These are phyloP conservation scores for Argyresthia goedartella DNA, from an alignment of 2,888 invertebrate genomes.

Conservation along the genomic window DNA sequence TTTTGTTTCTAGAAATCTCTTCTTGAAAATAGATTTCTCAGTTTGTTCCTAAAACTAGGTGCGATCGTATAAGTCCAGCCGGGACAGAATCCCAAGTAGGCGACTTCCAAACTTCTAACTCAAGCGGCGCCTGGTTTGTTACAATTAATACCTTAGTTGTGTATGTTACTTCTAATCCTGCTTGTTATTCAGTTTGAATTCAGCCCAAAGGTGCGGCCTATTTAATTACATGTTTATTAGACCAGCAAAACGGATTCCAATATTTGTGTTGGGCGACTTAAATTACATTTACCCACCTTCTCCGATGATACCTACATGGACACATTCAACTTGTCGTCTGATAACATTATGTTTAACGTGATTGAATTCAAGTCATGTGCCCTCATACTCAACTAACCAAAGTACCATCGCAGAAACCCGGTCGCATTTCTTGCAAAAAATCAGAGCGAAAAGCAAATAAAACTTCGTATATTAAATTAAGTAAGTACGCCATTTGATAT, in stretches of 20 bases:
- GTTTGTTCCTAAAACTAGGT: too few relatives aligned
- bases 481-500: not conserved
- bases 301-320: conserved; percentile 41
- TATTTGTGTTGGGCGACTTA: conserved; percentile 62
- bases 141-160: not conserved
- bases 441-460: not conserved
- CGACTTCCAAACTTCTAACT: not conserved
- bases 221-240: conserved; percentile 42
- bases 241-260: conserved; percentile 51
- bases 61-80: not conserved
- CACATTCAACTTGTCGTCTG: conserved; percentile 52
- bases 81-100: not conserved
- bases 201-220: conserved; percentile 29
- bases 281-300: conserved; percentile 54
- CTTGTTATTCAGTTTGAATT: conserved; percentile 39
- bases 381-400: not conserved
- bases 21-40: too few relatives aligned
- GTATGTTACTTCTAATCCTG: not conserved
- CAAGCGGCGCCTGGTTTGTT: not conserved
- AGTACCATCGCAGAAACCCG: not conserved
- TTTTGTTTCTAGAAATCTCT: too few relatives aligned
- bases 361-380: conserved; percentile 55
- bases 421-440: not conserved
- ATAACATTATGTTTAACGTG: conserved; percentile 55
- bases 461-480: conserved; percentile 1